Base-by-base conservation (phyloP, 2,888 invertebrate species). In the Drosophila aldrichi region DNA sequence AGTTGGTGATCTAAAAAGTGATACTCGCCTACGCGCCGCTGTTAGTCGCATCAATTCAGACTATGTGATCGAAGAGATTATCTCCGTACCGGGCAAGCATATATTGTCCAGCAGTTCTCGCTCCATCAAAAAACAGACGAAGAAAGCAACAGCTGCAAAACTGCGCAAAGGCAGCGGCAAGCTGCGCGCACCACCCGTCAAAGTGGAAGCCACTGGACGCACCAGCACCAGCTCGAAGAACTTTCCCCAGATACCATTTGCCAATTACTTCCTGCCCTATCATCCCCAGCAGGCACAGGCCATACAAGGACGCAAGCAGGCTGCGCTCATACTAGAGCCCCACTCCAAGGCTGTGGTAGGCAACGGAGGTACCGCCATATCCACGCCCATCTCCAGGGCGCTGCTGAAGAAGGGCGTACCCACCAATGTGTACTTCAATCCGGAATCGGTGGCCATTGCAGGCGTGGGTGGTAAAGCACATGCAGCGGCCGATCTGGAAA, bases 401-500 rank as follows among this genome's bases (percentile, higher is more conserved):
- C 91, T 95, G 34, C 92, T 96, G 18, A 94, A 94, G 62, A 93
- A 94, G 74, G 95, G 95, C 29, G 94, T 94, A 46, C 93, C 94
- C 63, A 95, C 95, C 0, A 94, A 95, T 70, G 94, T 96, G 52
- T 92, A 95, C 22, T 96, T 95, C 88, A 94, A 94, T 73, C 96
- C 96, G 3, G 94, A 94, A 70, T 95, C 96, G 0, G 94, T 95
- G 1, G 96, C 96, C 4, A 94, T 96, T 6, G 96, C 95, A 3
- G 96, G 96, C 8, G 96, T 96, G 38, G 96, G 96, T 6, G 96
- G 96, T 10, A 94, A 95, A 55, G 96, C 96, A 0, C 96, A 96
- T 88, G 96, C 96, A 0, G 95, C 96, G 88, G 96, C 96, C 62
- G 96, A 96, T 91, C 94, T 96, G 70, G 94, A 95, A 84, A 87